Conservation (phyloP, 2,797 vertebrate genomes). For the Lateolabrax maculatus region DNA sequence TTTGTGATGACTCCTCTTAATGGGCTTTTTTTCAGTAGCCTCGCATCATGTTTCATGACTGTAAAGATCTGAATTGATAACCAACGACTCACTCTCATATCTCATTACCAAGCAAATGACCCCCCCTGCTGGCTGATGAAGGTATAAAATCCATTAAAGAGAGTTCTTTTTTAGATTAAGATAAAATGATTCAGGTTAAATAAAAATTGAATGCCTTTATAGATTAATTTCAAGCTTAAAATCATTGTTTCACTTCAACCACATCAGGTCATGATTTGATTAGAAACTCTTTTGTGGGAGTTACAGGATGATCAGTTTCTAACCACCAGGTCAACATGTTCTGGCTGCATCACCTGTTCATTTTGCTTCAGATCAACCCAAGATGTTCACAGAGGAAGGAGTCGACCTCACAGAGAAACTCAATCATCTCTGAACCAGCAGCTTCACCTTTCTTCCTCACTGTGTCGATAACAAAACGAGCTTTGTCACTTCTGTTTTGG, state of each 20-base stretch:
- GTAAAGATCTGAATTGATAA: not conserved
- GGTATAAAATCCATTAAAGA: not conserved
- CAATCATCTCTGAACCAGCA: constrained; percentile 27
- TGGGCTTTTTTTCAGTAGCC: not conserved
- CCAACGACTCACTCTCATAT: not conserved
- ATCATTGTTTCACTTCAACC: not conserved
- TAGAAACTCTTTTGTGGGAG: too few relatives aligned
- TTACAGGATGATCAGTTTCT: too few relatives aligned
- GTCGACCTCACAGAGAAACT: constrained; percentile 28
- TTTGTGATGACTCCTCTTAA: too few relatives aligned
- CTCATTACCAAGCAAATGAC: not conserved
- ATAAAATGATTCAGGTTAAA: too few relatives aligned
- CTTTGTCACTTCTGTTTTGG: not conserved
- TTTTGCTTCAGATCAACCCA: not conserved
- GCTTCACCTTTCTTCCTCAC: constrained; percentile 47
- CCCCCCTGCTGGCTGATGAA: constrained; percentile 12
- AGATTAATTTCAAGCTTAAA: too few relatives aligned
- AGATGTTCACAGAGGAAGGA: constrained; percentile 27
- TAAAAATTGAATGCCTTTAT: too few relatives aligned
- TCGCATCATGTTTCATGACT: not conserved
- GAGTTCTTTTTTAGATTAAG: not conserved
- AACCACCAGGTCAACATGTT: too few relatives aligned
- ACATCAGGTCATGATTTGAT: not conserved
- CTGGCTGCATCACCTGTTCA: too few relatives aligned
- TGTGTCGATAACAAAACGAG: constrained; percentile 19